Evolutionary conservation across 2,797 vertebrate species (phyloP), one percentile per base, ranked within the genome.

Genomic region (Amphiprion clarkii): DNA sequence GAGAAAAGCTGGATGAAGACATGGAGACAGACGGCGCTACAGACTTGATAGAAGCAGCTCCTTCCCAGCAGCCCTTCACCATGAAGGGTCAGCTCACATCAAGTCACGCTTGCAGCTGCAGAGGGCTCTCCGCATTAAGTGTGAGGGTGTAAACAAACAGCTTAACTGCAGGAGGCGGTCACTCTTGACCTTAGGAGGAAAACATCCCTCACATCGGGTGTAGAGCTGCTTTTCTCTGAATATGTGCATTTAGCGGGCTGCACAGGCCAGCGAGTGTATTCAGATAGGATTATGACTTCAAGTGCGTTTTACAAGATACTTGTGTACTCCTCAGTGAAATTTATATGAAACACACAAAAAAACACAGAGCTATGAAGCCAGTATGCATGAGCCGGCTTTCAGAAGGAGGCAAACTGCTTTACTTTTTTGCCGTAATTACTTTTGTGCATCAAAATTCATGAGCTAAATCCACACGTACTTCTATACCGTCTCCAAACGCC

Each of bases 91-190:
- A 25, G 53, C 36, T 49, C 12, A 62, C 59, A 10, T 16, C 19
- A 48, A 52, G 72, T n/a, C 58, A 52, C 4, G 27, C 42, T 39
- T 27, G 23, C 66, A 74, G 79, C 74, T 57, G 65, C 48, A 70
- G 49, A 56, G 54, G 40, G 42, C 74, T 49, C 59, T 59, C 31
- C 8, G 40, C 58, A 66, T 17, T 14, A 16, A 61, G 49, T 44
- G 54, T 8, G 25, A 54, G 40, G 14, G 42, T 39, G 65, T 53
- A 77, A 70, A 77, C 51, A 70, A 70, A 78, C 74, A 56, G 59
- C 21, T 69, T 16, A 61, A 65, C 60, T 6, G 67, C 21, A 2
- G 68, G 53, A 58, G 9, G 39, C 27, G n/a, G 23, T 39, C 63
- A 53, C 36, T 48, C 23, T 58, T 9, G 2, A 53, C n/a, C 53